Evolutionary conservation across 2,888 invertebrate species (phyloP), one percentile per base, ranked within the genome.

Genomic region (Strigamia crassipes): DNA sequence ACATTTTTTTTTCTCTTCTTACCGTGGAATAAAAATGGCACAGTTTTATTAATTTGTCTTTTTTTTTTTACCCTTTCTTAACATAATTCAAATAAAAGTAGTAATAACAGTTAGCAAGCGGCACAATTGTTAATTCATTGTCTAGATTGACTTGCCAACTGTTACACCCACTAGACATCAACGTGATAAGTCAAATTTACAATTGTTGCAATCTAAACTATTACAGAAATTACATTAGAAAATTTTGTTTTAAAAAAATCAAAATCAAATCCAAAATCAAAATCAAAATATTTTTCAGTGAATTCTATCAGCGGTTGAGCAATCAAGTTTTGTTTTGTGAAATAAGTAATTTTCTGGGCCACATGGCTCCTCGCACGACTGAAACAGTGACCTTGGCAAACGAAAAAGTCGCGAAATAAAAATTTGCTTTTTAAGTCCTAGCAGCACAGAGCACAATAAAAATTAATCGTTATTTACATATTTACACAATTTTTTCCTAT

Each of bases 401-500:
- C 5, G 27, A 27, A 31, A 73, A 15, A 31, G 27, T 61, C 18
- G 21, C 61, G 18, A 61, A 61, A 61, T 9, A 12, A 73, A 73
- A 73, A 73, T 12, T 31, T 73, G 31, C 31, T 73, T 73, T 66
- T 5, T 31, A 73, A 73, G 73, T 73, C 73, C 73, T 73, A 73
- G 15, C 73, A 27, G 15, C 73, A 66, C 66, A 23, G 23, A 66
- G 66, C 66, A 73, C 73, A 73, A 31, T 73, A 73, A 73, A 73
- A 73, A 73, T 73, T 73, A 73, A 31, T 31, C 13, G 13, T 73
- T 13, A 31, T 73, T 27, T 73, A 73, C 73, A 73, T 73, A 73
- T 73, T 73, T 73, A 73, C 73, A 73, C 27, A 31, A 73, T 31
- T 31, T 31, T 31, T 73, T 73, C 73, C 73, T 73, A 73, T 31